Evolutionary conservation across 2,797 vertebrate genomes (phyloP).

Genomic region (Anas bahamensis): DNA sequence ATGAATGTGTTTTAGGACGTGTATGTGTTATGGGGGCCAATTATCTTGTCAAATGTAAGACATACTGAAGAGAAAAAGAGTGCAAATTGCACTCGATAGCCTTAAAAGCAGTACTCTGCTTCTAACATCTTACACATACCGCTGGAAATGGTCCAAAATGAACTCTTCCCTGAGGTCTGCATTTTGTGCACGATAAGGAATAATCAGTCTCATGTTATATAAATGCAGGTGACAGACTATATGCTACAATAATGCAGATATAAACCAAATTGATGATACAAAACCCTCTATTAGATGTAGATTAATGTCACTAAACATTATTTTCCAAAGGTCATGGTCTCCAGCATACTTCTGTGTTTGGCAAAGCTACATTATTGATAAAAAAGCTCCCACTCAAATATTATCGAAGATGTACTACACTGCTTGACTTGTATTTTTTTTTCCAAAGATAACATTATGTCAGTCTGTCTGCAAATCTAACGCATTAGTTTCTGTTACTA

Average conservation of each 20-base stretch:
- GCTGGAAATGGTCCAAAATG: conserved; percentile 54
- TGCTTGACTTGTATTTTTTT: neutral
- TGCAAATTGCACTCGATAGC: conserved; percentile 51
- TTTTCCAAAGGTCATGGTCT: conserved; percentile 45
- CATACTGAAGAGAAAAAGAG: conserved; percentile 41
- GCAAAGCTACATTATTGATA: conserved; percentile 61
- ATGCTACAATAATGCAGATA: conserved; percentile 50
- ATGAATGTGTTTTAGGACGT: conserved; percentile 51
- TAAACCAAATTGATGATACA: conserved; percentile 41
- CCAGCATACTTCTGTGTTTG: conserved; percentile 25
- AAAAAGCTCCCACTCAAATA: conserved; percentile 53
- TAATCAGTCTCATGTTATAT: conserved; percentile 60
- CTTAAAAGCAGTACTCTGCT: conserved; percentile 52
- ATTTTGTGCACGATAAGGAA: conserved; percentile 58
- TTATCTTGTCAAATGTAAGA: conserved; percentile 50
- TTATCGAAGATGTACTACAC: neutral
- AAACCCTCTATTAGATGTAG: conserved; percentile 43
- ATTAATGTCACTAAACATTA: conserved; percentile 53
- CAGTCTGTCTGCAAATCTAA: conserved; percentile 18
- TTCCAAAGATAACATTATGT: neutral
- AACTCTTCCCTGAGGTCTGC: conserved; percentile 49
- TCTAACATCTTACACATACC: neutral
- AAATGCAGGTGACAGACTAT: conserved; percentile 63
- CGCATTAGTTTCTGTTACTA: conserved; percentile 19
- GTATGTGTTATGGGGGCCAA: conserved; percentile 24